A percentile compares a stretch with the other conserved stretches of the same genome.
phyloP scores from a whole-genome alignment of 2,797 vertebrate species.

The Pygocentrus nattereri region DNA sequence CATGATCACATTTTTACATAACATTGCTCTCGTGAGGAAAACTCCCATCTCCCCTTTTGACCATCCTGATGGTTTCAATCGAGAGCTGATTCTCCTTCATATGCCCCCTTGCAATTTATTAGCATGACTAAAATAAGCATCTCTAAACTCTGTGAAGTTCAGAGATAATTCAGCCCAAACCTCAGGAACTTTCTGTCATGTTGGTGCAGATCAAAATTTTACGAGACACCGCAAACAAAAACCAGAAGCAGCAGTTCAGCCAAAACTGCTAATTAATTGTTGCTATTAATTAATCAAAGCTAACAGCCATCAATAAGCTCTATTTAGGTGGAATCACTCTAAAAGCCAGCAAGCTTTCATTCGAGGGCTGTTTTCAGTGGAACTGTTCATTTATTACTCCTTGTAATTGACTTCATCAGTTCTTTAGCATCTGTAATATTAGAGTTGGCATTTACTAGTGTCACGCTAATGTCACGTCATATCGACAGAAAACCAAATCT shows the following conservation, averaged over 20 bases:
- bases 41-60: background rate
- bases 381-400: background rate
- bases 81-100: background rate
- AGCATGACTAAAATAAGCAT: background rate
- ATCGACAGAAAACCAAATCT: conserved; percentile 33
- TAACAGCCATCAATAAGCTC: background rate
- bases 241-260: background rate
- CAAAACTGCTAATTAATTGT: background rate
- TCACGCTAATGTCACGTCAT: conserved; percentile 10
- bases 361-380: background rate
- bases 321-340: background rate
- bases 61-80: background rate
- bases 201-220: background rate
- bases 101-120: background rate
- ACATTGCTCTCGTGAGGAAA: background rate
- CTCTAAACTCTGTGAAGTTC: conserved; percentile 28
- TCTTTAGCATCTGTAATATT: background rate
- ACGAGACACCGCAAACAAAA: background rate
- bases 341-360: background rate
- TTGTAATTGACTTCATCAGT: background rate
- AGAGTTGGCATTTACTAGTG: conserved; percentile 17
- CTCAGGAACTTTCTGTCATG: no score
- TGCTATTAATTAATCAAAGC: background rate
- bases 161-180: background rate
- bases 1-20: conserved; percentile 11